Percentiles rank a stretch among this genome's conserved stretches.
phyloP scores from a whole-genome alignment of 2,888 invertebrate species.

The Synergus japonicus region DNA sequence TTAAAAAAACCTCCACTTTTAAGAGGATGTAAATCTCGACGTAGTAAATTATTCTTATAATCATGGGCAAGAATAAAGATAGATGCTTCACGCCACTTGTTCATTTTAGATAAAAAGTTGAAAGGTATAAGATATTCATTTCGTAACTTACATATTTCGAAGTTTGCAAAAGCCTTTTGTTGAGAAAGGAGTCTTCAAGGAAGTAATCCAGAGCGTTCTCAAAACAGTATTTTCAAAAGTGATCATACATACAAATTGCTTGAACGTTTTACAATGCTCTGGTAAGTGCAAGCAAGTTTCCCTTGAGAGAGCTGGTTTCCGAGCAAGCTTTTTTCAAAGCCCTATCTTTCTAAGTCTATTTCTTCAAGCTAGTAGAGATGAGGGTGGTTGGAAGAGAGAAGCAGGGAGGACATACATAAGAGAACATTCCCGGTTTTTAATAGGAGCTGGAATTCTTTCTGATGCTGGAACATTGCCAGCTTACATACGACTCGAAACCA shows the following conservation, averaged over 20 bases:
- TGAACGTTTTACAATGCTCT: conserved; percentile 9
- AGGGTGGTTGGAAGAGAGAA: conserved; percentile 32
- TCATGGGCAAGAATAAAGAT: background rate
- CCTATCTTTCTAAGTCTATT: conserved; percentile 36
- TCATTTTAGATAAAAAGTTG: background rate
- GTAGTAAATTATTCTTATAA: conserved; percentile 18
- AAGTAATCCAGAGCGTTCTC: no score
- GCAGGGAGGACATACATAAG: conserved; percentile 57
- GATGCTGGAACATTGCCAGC: conserved; percentile 66
- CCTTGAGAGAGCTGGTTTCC: background rate
- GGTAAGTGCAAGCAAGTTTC: conserved; percentile 41
- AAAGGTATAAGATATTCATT: background rate
- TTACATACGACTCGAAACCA: conserved; percentile 54
- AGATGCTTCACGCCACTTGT: background rate
- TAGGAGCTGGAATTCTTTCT: conserved; percentile 63
- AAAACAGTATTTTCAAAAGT: background rate
- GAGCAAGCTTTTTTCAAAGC: conserved; percentile 26
- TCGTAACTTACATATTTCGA: background rate
- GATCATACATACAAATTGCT: background rate
- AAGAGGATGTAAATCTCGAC: conserved; percentile 17
- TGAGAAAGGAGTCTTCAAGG: no score
- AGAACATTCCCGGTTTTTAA: conserved; percentile 67
- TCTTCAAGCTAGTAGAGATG: conserved; percentile 30
- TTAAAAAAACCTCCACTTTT: background rate
- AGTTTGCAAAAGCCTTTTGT: background rate